Base-by-base conservation (phyloP, 2,797 vertebrate species). In the Rhinoraja longicauda region DNA sequence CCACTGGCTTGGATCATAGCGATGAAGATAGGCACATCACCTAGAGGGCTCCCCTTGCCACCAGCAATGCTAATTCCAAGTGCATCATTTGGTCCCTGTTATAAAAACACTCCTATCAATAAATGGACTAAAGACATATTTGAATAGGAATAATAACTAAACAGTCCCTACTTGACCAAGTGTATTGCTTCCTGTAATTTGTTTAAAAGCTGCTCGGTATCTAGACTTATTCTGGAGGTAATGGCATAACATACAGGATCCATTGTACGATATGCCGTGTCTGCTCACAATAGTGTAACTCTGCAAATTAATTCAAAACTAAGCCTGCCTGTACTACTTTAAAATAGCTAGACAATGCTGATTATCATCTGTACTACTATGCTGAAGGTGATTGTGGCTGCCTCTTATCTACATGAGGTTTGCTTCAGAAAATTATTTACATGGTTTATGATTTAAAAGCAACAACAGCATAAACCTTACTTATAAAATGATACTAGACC, bases 1-100 rank as follows among this genome's bases (percentile, higher is more conserved):
- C 98, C 98, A 0, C 96, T 98, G 94, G 98, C 98, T 95, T 99
- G 98, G 94, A 99, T 99, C 98, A 99, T 99, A 57, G 98, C 98
- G 1, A 99, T 97, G 95, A 99, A 99, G 95, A 99, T 97, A 36
- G 98, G 98, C 93, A 97, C 96, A 94, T 99, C 98, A 13, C 98
- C 98, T 93, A 99, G 94, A 0, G 98, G 98, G 94, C 98, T 99
- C 86, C 98, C 98, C 93, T 96, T 98, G 73, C 98, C 98, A 93
- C 98, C 98, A 0, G 98, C 98, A 93, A 99, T 97, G 93, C 98
- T 99, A 95, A 99, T 97, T 92, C 98, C 98, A 78, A 99, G 97
- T 0, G 98, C 97, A 95, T 99, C 98, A 2, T 93, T 95, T 29
- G 95, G 96, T 73, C 97, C 98, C 98, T 99, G 88, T 73, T 10